Conservation (phyloP, 2,113 vertebrate genomes). For the Antigone vipio region DNA sequence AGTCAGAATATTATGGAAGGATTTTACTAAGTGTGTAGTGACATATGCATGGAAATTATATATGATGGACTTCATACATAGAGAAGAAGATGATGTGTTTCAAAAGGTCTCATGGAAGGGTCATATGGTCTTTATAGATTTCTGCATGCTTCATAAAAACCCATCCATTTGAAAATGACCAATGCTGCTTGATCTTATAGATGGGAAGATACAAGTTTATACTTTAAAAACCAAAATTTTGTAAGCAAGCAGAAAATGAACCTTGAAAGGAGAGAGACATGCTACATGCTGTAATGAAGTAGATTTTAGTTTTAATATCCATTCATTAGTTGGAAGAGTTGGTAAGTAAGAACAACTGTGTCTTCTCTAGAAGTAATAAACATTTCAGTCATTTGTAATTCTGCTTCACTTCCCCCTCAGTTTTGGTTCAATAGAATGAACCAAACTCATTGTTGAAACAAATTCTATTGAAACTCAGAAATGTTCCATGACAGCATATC, state of each 20-base stretch:
- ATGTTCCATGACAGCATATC: not conserved
- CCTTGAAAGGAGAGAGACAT: not conserved
- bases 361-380: not conserved
- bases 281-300: not conserved
- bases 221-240: not conserved
- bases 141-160: not conserved
- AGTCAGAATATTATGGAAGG: not conserved
- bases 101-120: not conserved
- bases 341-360: not conserved
- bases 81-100: not conserved
- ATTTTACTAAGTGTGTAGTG: not conserved
- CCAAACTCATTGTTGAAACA: not conserved
- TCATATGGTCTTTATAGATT: not conserved
- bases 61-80: not conserved
- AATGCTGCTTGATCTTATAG: not conserved
- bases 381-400: not conserved
- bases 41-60: not conserved
- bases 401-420: not conserved
- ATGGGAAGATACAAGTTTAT: not conserved
- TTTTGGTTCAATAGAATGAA: not conserved
- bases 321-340: not conserved
- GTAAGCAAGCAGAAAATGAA: not conserved
- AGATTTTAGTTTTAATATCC: not conserved
- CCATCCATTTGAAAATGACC: not conserved
- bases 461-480: not conserved